These are phyloP conservation scores for Urocyon cinereoargenteus DNA, from an alignment of 2,797 vertebrate genomes.

Conservation along the genomic window DNA sequence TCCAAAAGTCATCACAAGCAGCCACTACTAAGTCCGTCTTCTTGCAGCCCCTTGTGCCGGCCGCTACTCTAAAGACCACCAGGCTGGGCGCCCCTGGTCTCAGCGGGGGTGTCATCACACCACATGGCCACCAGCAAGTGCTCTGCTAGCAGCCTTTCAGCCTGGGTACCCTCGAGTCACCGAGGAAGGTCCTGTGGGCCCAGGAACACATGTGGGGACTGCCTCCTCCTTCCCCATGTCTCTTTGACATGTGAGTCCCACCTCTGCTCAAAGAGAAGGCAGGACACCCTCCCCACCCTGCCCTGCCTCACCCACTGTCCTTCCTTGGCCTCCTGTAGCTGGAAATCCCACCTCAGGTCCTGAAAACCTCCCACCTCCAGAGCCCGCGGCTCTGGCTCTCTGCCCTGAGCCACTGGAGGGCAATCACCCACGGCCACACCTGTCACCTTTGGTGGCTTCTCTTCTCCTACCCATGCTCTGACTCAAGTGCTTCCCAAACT, in stretches of 20 bases:
- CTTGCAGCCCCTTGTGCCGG: not conserved
- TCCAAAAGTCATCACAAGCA: not conserved
- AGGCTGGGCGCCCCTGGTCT: not conserved
- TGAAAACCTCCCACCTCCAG: not conserved
- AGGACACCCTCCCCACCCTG: too few species aligned
- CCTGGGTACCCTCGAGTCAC: not conserved
- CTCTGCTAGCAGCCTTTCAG: not conserved
- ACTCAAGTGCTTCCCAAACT: not conserved
- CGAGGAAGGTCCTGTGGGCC: not conserved
- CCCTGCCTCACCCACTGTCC: not conserved
- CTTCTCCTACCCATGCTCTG: not conserved
- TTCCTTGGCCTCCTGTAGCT: not conserved
- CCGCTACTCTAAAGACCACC: not conserved
- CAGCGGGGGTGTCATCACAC: not conserved
- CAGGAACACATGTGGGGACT: not conserved
- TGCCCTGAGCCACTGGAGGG: not conserved
- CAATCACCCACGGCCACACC: not conserved
- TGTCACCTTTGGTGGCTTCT: not conserved
- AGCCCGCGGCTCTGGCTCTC: not conserved
- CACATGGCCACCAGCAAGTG: conserved; percentile 11
- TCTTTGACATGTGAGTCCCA: not conserved
- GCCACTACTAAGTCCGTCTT: not conserved
- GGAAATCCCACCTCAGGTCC: not conserved
- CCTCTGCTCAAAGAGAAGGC: not conserved
- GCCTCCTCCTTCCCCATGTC: not conserved